phyloP scores from a whole-genome alignment of 2,113 vertebrate genomes.

The Anarhynchus alexandrinus region DNA sequence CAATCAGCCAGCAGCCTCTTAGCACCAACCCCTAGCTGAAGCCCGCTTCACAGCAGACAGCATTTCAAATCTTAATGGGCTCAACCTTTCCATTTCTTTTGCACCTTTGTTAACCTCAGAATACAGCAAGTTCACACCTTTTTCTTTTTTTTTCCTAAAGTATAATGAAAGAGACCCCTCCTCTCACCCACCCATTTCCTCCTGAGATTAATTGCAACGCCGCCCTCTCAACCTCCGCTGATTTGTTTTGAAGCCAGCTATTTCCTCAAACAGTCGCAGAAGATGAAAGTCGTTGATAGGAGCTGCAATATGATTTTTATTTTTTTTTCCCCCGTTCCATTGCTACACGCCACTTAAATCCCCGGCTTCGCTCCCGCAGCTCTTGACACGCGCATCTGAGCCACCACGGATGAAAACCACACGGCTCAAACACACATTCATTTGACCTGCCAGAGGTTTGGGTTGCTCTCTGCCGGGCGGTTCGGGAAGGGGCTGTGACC shows the following conservation, averaged over 20 bases:
- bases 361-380: neutral
- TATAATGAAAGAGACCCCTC: neutral
- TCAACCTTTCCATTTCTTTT: neutral
- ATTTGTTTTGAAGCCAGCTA: conserved; percentile 54
- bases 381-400: neutral
- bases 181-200: conserved; percentile 24
- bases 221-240: conserved; percentile 10
- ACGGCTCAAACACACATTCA: neutral
- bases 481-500: neutral
- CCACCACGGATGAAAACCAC: neutral
- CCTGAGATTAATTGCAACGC: conserved; percentile 39
- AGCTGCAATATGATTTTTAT: neutral
- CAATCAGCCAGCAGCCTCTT: neutral
- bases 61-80: neutral
- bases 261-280: conserved; percentile 45
- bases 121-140: neutral
- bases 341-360: conserved; percentile 4
- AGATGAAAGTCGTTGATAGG: conserved; percentile 48
- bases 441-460: neutral
- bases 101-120: neutral
- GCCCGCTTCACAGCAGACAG: neutral
- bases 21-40: neutral
- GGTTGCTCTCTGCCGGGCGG: neutral
- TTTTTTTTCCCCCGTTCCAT: neutral
- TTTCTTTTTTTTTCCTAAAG: neutral